Percentiles rank a stretch among this genome's conserved stretches.
Conservation (phyloP, 2,113 vertebrate species). For the Rhinogobius similis region DNA sequence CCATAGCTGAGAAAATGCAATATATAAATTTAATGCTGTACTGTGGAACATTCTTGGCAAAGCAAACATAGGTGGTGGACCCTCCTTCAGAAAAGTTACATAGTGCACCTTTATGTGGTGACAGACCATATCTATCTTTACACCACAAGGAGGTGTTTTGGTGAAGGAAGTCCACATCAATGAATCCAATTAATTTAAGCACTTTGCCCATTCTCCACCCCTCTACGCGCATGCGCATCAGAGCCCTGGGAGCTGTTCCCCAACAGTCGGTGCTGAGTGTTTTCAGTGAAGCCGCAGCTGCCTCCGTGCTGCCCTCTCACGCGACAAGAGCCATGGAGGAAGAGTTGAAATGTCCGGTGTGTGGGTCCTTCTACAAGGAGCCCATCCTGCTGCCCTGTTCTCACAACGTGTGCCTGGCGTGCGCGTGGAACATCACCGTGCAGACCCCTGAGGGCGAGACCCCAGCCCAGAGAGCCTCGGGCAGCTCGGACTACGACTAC, state of each 20-base stretch:
- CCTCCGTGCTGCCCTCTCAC: slow-evolving; percentile 24
- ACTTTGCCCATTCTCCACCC: slow-evolving; percentile 27
- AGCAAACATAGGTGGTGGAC: too few relatives aligned
- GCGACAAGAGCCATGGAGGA: slow-evolving; percentile 85
- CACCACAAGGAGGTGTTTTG: slow-evolving; percentile 2
- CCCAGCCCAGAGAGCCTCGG: slow-evolving; percentile 78
- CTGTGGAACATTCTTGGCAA: too few relatives aligned
- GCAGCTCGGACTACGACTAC: slow-evolving; percentile 81
- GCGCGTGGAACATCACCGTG: slow-evolving; percentile 91
- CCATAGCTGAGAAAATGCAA: too few relatives aligned
- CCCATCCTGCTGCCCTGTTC: slow-evolving; percentile 91
- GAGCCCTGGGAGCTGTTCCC: slow-evolving; percentile 74
- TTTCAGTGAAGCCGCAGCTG: slow-evolving; percentile 39
- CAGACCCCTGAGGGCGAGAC: slow-evolving; percentile 91
- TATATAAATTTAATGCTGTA: too few relatives aligned
- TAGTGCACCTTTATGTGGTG: too few relatives aligned
- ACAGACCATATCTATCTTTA: not conserved
- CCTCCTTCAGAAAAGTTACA: too few relatives aligned
- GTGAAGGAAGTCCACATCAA: slow-evolving; percentile 15
- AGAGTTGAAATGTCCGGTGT: slow-evolving; percentile 95
- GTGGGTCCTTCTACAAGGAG: slow-evolving; percentile 90
- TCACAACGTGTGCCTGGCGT: slow-evolving; percentile 92
- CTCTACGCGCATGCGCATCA: slow-evolving; percentile 60
- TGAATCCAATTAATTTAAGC: slow-evolving; percentile 32
- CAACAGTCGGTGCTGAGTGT: slow-evolving; percentile 72